Evolutionary conservation across 2,888 invertebrate genomes (phyloP).

Genomic region (Tetanocera ferruginea): DNA sequence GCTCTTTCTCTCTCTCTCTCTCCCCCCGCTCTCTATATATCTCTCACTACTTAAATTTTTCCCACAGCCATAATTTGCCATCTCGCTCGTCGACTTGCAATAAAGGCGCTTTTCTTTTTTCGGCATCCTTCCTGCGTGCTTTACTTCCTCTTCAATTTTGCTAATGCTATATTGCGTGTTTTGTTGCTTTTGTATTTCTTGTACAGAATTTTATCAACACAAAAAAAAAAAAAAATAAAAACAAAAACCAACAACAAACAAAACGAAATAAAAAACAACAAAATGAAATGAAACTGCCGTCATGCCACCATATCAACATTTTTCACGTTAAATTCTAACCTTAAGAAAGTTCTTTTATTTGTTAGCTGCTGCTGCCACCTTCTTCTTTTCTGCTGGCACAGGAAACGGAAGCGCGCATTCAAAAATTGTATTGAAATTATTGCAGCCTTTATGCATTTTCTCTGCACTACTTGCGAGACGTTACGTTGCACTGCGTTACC

Average conservation of each 20-base stretch:
- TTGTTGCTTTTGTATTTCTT: constrained; percentile 37
- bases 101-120: not conserved
- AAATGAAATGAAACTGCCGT: constrained; percentile 20
- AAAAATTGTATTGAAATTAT: constrained; percentile 31
- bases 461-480: not conserved
- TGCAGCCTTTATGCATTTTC: constrained; percentile 4
- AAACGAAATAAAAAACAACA: not conserved
- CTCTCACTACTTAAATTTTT: not conserved
- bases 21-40: not conserved
- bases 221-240: constrained; percentile 7
- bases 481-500: not conserved
- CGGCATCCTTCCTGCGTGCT: not conserved
- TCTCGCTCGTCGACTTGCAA: not conserved
- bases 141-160: constrained; percentile 54
- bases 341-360: constrained; percentile 15
- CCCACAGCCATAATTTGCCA: not conserved
- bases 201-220: not conserved
- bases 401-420: constrained; percentile 32
- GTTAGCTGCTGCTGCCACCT: constrained; percentile 38
- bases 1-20: not conserved
- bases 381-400: constrained; percentile 46
- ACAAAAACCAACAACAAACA: not conserved
- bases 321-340: not conserved
- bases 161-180: constrained; percentile 58
- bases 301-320: constrained; percentile 4